Evolutionary conservation across 2,888 invertebrate genomes (phyloP).

Genomic region (Orchestes rusci): DNA sequence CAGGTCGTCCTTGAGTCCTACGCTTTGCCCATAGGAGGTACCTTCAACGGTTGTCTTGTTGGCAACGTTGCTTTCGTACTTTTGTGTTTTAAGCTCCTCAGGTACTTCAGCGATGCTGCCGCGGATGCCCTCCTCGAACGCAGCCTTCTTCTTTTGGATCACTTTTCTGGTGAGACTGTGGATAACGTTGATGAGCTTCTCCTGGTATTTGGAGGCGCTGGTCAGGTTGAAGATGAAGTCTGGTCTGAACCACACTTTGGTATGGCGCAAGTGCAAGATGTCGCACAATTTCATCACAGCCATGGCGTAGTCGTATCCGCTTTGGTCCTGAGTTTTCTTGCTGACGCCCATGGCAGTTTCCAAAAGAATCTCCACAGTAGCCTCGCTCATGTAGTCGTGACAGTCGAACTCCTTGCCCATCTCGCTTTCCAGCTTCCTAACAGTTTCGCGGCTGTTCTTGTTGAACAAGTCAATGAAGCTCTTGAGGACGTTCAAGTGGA

Average conservation of each 20-base stretch:
- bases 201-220: constrained; percentile 66
- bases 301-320: constrained; percentile 78
- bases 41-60: constrained; percentile 50
- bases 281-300: constrained; percentile 89
- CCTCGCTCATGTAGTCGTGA: constrained; percentile 79
- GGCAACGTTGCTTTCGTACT: constrained; percentile 36
- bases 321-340: constrained; percentile 72
- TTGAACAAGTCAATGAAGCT: constrained; percentile 82
- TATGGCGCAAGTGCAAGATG: constrained; percentile 74
- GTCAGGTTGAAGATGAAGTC: constrained; percentile 72
- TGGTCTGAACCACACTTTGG: constrained; percentile 70
- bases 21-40: constrained; percentile 53
- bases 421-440: constrained; percentile 65
- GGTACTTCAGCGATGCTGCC: constrained; percentile 41
- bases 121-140: constrained; percentile 47
- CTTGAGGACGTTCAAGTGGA: constrained; percentile 81
- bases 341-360: constrained; percentile 88
- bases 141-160: constrained; percentile 55
- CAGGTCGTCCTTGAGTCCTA: constrained; percentile 64
- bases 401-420: constrained; percentile 67
- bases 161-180: constrained; percentile 75
- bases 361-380: constrained; percentile 73
- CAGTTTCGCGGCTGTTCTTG: constrained; percentile 69
- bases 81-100: constrained; percentile 40
- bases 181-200: constrained; percentile 66